Conservation (phyloP, 2,797 vertebrate genomes). For the Corythornis leucogaster region DNA sequence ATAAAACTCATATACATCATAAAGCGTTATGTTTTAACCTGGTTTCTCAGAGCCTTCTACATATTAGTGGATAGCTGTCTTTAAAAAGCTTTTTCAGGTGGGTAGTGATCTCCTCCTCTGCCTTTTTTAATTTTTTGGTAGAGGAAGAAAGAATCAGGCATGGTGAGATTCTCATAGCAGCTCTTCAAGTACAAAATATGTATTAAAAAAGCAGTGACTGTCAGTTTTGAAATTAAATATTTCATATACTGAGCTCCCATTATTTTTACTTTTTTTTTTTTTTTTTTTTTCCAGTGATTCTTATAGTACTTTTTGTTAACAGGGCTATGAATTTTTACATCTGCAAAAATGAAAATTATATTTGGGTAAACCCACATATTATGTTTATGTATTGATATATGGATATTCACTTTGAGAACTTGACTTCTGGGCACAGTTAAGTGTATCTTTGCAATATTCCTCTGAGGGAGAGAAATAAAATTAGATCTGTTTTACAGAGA, state of each 20-base stretch:
- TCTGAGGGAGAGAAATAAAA: constrained; percentile 2
- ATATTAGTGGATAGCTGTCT: background rate
- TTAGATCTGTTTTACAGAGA: constrained; percentile 7
- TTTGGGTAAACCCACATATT: background rate
- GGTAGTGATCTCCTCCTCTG: background rate
- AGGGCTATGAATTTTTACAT: background rate
- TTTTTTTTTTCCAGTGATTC: background rate
- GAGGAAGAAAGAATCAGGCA: background rate
- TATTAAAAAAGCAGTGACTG: background rate
- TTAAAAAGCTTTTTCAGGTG: background rate
- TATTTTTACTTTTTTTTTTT: background rate
- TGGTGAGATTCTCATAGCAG: background rate
- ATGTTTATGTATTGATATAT: background rate
- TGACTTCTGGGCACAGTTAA: background rate
- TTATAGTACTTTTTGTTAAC: background rate
- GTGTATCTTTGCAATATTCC: background rate
- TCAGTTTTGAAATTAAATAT: background rate
- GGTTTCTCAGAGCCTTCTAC: background rate
- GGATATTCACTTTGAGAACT: background rate
- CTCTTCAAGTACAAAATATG: background rate
- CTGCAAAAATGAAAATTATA: background rate
- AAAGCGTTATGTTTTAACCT: background rate
- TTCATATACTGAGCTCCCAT: background rate
- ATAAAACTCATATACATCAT: background rate
- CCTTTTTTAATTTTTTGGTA: background rate